A percentile compares a stretch with the other conserved stretches of the same genome.
Conservation (phyloP, 2,113 vertebrate species). For the Clarias batrachus region DNA sequence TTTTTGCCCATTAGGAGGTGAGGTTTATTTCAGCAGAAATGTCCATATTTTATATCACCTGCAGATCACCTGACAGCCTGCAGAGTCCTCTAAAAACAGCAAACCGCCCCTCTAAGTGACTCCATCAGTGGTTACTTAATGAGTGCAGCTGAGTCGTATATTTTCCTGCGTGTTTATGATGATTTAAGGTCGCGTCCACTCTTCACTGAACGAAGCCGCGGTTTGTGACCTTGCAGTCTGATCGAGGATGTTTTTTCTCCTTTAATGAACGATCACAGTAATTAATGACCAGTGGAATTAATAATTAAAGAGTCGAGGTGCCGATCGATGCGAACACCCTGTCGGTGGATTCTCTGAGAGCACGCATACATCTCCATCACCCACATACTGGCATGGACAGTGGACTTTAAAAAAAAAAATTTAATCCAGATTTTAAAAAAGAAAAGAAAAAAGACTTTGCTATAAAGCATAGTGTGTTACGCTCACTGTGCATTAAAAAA, state of each 20-base stretch:
- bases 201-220: neutral
- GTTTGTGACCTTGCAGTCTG: conserved; percentile 6
- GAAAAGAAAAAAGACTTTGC: neutral
- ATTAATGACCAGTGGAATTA: conserved; percentile 53
- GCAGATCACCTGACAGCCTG: neutral
- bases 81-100: neutral
- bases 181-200: neutral
- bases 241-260: neutral
- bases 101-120: neutral
- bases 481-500: conserved; percentile 4
- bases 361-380: neutral
- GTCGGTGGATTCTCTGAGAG: conserved; percentile 32
- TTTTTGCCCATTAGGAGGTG: neutral
- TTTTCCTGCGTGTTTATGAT: neutral
- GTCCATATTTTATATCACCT: neutral
- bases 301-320: conserved; percentile 65
- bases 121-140: neutral
- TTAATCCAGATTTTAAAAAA: conserved; percentile 5
- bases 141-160: neutral
- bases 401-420: neutral
- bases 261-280: conserved; percentile 59
- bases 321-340: conserved; percentile 57
- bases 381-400: neutral
- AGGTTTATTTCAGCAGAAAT: neutral
- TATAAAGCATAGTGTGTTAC: conserved; percentile 27